A percentile compares a stretch with the other conserved stretches of the same genome.
phyloP scores from a whole-genome alignment of 2,113 vertebrate species.

The Macroglossus sobrinus region DNA sequence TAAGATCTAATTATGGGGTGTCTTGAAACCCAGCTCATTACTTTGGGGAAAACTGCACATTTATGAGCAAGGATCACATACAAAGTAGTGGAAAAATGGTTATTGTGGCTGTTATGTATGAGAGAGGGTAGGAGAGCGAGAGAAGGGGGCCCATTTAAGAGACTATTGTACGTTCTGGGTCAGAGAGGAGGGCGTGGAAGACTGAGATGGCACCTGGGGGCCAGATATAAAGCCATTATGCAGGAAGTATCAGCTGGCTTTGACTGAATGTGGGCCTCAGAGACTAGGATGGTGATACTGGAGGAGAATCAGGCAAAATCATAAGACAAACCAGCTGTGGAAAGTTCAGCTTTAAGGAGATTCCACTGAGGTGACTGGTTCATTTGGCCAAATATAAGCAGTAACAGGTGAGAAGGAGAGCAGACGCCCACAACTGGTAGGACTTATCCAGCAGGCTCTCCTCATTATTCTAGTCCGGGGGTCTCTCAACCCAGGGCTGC shows the following conservation, averaged over 20 bases:
- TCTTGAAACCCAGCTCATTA: neutral
- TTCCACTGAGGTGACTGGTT: neutral
- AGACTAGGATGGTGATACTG: rapidly evolving
- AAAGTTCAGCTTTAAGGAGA: neutral
- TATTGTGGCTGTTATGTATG: neutral
- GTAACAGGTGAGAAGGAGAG: neutral
- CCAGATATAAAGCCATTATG: rapidly evolving
- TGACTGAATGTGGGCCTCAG: neutral
- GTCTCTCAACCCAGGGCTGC: too few relatives aligned
- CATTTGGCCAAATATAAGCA: neutral
- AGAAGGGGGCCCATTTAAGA: neutral
- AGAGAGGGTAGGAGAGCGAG: neutral
- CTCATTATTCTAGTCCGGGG: neutral
- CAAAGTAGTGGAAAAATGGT: neutral
- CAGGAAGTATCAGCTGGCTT: neutral
- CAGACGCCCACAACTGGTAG: rapidly evolving
- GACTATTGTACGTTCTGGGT: neutral
- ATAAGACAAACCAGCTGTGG: too few relatives aligned
- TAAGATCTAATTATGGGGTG: neutral
- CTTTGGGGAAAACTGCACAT: neutral
- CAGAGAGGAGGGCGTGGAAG: neutral
- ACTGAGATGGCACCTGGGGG: neutral
- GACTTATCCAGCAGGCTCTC: neutral
- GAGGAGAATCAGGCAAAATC: neutral
- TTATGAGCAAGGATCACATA: neutral